Base-by-base conservation (phyloP, 2,113 vertebrate species). In the Colistium nudipinnis region DNA sequence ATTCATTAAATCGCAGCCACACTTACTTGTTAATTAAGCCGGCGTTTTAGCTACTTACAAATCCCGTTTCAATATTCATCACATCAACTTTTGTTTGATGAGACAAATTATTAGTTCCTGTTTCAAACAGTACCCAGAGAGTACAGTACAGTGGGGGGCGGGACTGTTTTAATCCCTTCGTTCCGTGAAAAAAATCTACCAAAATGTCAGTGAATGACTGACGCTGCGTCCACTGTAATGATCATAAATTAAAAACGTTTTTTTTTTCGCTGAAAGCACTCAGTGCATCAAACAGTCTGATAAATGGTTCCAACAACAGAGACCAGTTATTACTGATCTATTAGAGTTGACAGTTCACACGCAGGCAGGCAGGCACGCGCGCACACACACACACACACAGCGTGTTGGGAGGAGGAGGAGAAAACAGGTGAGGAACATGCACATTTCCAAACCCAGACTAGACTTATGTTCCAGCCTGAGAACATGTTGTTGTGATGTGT, bases 401-500 rank as follows among this genome's bases (percentile, higher is more conserved):
- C n/a, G n/a, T n/a, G n/a, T n/a, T n/a, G n/a, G n/a, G n/a, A n/a
- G n/a, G n/a, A n/a, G n/a, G n/a, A n/a, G 27, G 9, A 30, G 61
- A 19, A 25, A 66, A 48, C 17, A 41, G 13, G 6, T 4, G 30
- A 10, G 41, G 4, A 56, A 57, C 16, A 36, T 65, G 41, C 16
- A 25, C 39, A 76, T 71, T 33, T 1, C n/a, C 45, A 41, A 65
- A 68, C 19, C 45, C 27, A 57, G 33, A 27, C 6, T 13, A 27
- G 48, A 52, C 49, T 24, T 19, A 5, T 38, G 22, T 72, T 54
- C 22, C 22, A 47, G 31, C 27, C 10, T 1, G 14, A 71, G 56
- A 62, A 70, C 27, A 51, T n/a, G n/a, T n/a, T n/a, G n/a, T 56
- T 27, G 25, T 49, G 33, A 44, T 44, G 36, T 51, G 45, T 44